Evolutionary conservation across 2,888 invertebrate species (phyloP).

Genomic region (Priocnemis perturbator): DNA sequence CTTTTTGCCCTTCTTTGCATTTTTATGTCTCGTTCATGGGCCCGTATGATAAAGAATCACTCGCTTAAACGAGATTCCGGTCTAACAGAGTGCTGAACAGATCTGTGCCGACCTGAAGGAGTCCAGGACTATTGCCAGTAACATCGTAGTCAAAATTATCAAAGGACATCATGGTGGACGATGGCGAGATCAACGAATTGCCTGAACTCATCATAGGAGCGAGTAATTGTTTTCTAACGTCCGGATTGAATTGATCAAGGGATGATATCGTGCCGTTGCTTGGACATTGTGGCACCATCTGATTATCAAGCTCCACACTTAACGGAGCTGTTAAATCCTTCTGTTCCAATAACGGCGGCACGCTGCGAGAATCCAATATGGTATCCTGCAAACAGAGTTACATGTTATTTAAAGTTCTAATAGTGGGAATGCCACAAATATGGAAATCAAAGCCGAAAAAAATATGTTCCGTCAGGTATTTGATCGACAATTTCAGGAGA

Average conservation of each 20-base stretch:
- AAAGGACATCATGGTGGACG: constrained; percentile 42
- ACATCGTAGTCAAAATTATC: constrained; percentile 54
- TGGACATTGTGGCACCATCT: constrained; percentile 50
- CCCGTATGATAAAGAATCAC: not conserved
- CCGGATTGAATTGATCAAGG: constrained; percentile 45
- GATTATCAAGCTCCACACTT: constrained; percentile 52
- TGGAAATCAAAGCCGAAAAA: not conserved
- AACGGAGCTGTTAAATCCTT: constrained; percentile 45
- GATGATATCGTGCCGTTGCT: constrained; percentile 10
- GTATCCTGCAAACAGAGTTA: constrained; percentile 36
- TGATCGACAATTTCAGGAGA: not conserved
- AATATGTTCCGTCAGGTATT: not conserved
- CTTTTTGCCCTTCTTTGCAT: not conserved
- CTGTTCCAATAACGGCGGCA: constrained; percentile 38
- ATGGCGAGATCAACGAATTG: constrained; percentile 34
- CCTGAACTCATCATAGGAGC: constrained; percentile 28
- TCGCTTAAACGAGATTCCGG: constrained; percentile 43
- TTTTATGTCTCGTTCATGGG: not conserved
- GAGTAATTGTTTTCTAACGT: constrained; percentile 39
- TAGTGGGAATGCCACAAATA: not conserved
- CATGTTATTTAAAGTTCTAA: not conserved
- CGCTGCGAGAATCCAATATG: constrained; percentile 47
- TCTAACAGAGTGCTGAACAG: constrained; percentile 43
- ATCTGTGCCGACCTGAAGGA: constrained; percentile 46
- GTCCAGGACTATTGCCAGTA: constrained; percentile 25